phyloP scores from a whole-genome alignment of 2,888 invertebrate species.

The Scrobipalpa costella region DNA sequence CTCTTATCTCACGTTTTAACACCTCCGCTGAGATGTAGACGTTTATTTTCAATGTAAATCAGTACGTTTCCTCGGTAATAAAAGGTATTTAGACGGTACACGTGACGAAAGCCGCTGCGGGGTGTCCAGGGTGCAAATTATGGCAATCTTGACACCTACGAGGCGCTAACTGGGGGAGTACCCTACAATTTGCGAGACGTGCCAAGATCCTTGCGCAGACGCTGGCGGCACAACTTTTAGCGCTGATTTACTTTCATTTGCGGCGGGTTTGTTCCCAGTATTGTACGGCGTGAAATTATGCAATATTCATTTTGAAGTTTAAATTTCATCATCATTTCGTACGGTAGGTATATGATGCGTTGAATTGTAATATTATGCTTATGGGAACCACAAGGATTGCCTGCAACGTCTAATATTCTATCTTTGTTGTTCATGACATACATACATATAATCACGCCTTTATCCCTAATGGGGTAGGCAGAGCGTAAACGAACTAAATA shows the following conservation, averaged over 20 bases:
- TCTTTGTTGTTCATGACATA: too few relatives aligned
- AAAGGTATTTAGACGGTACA: conserved; percentile 72
- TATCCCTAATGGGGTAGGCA: too few relatives aligned
- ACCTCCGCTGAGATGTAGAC: conserved; percentile 45
- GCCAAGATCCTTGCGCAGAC: conserved; percentile 41
- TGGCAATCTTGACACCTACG: conserved; percentile 80
- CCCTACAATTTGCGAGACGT: conserved; percentile 74
- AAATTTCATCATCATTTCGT: too few relatives aligned
- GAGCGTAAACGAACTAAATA: too few relatives aligned
- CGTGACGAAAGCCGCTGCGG: conserved; percentile 72
- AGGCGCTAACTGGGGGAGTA: conserved; percentile 75
- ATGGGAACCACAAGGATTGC: too few relatives aligned
- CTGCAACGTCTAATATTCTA: too few relatives aligned
- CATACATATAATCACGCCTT: too few relatives aligned
- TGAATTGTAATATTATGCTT: too few relatives aligned
- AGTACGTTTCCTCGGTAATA: conserved; percentile 62
- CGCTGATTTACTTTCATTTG: conserved; percentile 60
- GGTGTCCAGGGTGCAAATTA: conserved; percentile 71
- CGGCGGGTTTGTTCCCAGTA: conserved; percentile 33
- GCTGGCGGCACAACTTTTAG: conserved; percentile 47
- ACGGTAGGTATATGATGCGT: too few relatives aligned
- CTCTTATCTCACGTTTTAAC: conserved; percentile 33
- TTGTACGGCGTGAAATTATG: not conserved
- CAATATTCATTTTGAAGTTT: not conserved
- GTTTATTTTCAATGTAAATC: conserved; percentile 61